Evolutionary conservation across 1,140 invertebrate genomes (phyloP).

Genomic region (Diprion similis): DNA sequence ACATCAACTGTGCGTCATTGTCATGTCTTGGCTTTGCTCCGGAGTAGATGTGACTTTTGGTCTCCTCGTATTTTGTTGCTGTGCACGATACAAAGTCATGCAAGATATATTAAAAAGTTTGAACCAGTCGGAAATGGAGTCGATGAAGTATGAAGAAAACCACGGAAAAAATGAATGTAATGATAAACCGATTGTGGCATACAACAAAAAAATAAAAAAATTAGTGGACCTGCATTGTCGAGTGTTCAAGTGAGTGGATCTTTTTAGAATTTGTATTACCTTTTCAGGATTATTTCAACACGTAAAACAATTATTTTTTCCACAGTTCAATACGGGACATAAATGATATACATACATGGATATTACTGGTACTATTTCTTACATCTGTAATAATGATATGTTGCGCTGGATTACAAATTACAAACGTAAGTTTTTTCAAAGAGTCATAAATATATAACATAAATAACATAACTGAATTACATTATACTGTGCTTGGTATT

Average conservation of each 20-base stretch:
- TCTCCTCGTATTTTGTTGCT: neutral
- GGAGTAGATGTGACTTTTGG: conserved; percentile 3
- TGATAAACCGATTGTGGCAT: neutral
- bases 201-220: neutral
- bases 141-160: neutral
- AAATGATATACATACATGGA: conserved; percentile 4
- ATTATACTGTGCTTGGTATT: too few species aligned
- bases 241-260: neutral
- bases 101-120: neutral
- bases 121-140: neutral
- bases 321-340: neutral
- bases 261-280: neutral
- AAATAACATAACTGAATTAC: too few species aligned
- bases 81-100: neutral
- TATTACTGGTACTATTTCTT: neutral
- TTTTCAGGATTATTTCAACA: neutral
- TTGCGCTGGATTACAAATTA: neutral
- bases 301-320: neutral
- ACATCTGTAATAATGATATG: conserved; percentile 3
- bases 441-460: too few species aligned
- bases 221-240: neutral
- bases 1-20: neutral
- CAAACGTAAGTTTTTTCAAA: conserved; percentile 7
- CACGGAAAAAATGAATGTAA: neutral
- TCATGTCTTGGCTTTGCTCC: neutral